Evolutionary conservation across 2,113 vertebrate genomes (phyloP), one percentile per base, ranked within the genome.

Genomic region (Tetrax tetrax): DNA sequence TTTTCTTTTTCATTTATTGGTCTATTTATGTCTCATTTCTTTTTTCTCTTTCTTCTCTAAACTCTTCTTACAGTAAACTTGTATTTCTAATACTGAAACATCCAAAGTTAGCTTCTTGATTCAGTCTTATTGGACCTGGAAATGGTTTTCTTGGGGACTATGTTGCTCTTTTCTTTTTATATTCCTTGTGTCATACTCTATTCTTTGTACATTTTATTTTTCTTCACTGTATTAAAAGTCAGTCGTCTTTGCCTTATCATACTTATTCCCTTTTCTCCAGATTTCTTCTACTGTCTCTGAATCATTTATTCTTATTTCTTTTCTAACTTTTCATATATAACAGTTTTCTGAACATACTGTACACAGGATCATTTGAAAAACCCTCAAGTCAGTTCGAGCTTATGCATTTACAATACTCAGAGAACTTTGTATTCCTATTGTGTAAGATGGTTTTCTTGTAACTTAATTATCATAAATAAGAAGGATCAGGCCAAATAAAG

Each of bases 391-490:
- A 68, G n/a, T 83, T 95, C 61, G 56, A 81, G 22, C 14, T 85
- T 74, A 51, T 54, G 16, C 24, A 28, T 75, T 83, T 88, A 47
- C 28, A 84, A 93, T 70, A 77, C 59, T 27, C 15, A 54, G 66
- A 80, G 15, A 86, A 92, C 43, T 66, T 83, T 82, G 47, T 79
- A 72, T 96, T 97, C 64, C 77, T 90, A 91, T 82, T 93, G 86
- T 78, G 70, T 70, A 47, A 85, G 64, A 86, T 35, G 29, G 53
- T 91, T 96, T 96, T 77, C 83, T 89, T 93, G 68, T 89, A 91
- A 89, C 50, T 94, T 94, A 97, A 96, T 96, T 90, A 95, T 83
- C 71, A 94, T 85, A 96, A 97, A 95, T 74, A 94, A 82, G 81
- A 83, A 81, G 83, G 33, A 89, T 74, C 33, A 83, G 45, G n/a